Percentiles rank a stretch among this genome's conserved stretches.
phyloP scores from a whole-genome alignment of 1,140 invertebrate species.

The Drosophila persimilis region DNA sequence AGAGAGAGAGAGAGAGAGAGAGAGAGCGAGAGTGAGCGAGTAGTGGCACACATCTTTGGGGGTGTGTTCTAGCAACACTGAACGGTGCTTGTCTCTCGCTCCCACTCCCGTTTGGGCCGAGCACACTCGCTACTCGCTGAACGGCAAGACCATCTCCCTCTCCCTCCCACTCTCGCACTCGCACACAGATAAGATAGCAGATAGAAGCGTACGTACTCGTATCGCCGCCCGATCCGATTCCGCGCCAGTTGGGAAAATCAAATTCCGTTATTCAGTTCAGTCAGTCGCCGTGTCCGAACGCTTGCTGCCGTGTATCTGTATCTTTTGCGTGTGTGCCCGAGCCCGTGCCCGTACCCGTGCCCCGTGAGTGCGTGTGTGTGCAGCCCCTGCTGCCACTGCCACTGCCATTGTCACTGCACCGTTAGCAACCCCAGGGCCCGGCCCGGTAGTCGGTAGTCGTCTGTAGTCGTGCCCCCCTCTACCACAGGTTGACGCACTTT shows the following conservation, averaged over 20 bases:
- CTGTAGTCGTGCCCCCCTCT: too few relatives aligned
- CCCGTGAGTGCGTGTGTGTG: conserved; percentile 16
- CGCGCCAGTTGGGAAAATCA: conserved; percentile 54
- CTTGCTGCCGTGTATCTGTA: conserved; percentile 18
- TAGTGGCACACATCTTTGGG: conserved; percentile 48
- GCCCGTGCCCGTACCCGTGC: background rate
- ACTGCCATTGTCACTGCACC: background rate
- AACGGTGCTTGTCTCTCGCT: conserved; percentile 41
- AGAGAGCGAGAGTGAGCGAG: conserved; percentile 29
- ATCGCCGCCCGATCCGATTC: conserved; percentile 26
- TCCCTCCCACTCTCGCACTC: conserved; percentile 41
- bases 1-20: conserved; percentile 1
- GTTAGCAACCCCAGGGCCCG: too few relatives aligned
- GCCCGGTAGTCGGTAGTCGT: too few relatives aligned
- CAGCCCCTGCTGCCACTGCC: conserved; percentile 35
- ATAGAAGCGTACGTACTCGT: conserved; percentile 47
- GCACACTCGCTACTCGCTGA: conserved; percentile 63
- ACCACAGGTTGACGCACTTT: conserved; percentile 35
- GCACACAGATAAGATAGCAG: conserved; percentile 23
- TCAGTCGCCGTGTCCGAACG: conserved; percentile 25
- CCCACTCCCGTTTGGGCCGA: conserved; percentile 1
- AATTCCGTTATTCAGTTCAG: conserved; percentile 64
- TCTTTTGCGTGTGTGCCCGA: background rate
- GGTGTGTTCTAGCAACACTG: conserved; percentile 56
- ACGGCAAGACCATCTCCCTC: conserved; percentile 26